Evolutionary conservation across 2,113 vertebrate genomes (phyloP).

Genomic region (Miniopterus natalensis): DNA sequence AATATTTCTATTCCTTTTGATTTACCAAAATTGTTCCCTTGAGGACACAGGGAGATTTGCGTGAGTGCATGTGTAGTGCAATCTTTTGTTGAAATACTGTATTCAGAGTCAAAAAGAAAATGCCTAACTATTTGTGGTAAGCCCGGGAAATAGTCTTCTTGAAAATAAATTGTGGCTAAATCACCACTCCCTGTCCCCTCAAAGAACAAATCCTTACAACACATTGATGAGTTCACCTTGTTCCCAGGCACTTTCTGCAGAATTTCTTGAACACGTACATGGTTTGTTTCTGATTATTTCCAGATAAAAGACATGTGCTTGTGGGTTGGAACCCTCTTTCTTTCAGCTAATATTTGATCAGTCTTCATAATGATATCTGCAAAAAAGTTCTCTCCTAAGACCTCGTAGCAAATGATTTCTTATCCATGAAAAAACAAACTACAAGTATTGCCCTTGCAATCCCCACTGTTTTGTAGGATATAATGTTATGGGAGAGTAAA

Average conservation of each 20-base stretch:
- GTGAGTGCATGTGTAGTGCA: not conserved
- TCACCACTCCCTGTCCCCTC: not conserved
- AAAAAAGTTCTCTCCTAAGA: slow-evolving; percentile 48
- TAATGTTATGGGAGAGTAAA: not conserved
- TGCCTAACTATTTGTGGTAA: not conserved
- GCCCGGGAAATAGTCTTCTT: slow-evolving; percentile 25
- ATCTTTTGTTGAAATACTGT: slow-evolving; percentile 59
- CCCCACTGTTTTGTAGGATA: not conserved
- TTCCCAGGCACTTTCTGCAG: not conserved
- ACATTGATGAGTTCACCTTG: not conserved
- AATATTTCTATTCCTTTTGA: slow-evolving; percentile 56
- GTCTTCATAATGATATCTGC: slow-evolving; percentile 35
- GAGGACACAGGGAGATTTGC: not conserved
- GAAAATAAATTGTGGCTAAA: slow-evolving; percentile 30
- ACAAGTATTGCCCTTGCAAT: not conserved
- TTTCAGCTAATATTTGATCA: slow-evolving; percentile 38
- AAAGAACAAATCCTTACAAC: not conserved
- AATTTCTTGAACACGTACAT: not conserved
- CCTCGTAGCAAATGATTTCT: slow-evolving; percentile 32
- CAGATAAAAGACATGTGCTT: not conserved
- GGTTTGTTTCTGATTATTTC: slow-evolving; percentile 49
- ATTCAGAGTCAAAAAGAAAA: slow-evolving; percentile 49
- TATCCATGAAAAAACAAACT: slow-evolving; percentile 33
- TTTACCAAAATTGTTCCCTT: slow-evolving; percentile 57
- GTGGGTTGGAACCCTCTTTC: not conserved